phyloP scores from a whole-genome alignment of 2,797 vertebrate genomes.

The Tenualosa ilisha region DNA sequence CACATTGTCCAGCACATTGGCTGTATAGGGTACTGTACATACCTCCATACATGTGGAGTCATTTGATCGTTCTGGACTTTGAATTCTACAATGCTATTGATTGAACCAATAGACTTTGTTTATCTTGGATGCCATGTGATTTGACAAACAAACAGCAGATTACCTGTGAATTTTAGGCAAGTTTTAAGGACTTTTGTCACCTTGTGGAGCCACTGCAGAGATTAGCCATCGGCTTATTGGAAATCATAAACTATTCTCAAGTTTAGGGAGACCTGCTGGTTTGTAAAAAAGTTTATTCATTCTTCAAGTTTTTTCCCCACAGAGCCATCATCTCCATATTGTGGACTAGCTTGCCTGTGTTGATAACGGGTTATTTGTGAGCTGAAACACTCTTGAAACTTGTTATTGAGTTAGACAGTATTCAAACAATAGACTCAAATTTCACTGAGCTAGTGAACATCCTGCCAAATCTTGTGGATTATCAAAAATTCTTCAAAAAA shows the following conservation, averaged over 20 bases:
- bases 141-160: not conserved
- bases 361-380: no score
- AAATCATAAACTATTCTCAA: not conserved
- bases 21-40: not conserved
- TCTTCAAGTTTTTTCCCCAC: not conserved
- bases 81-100: conserved; percentile 14
- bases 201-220: not conserved
- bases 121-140: conserved; percentile 17
- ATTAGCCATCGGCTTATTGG: not conserved
- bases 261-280: not conserved
- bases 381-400: not conserved
- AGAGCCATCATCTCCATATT: not conserved
- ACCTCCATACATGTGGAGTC: not conserved
- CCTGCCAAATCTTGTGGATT: not conserved
- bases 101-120: not conserved
- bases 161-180: not conserved
- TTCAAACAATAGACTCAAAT: not conserved
- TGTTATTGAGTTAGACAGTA: not conserved
- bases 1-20: not conserved
- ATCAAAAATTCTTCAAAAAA: no score
- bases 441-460: not conserved
- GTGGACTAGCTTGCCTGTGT: not conserved
- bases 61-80: not conserved
- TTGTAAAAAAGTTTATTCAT: not conserved
- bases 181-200: not conserved